Percentiles rank a stretch among this genome's conserved stretches.
Conservation (phyloP, 2,888 invertebrate species). For the Stenurella melanura region DNA sequence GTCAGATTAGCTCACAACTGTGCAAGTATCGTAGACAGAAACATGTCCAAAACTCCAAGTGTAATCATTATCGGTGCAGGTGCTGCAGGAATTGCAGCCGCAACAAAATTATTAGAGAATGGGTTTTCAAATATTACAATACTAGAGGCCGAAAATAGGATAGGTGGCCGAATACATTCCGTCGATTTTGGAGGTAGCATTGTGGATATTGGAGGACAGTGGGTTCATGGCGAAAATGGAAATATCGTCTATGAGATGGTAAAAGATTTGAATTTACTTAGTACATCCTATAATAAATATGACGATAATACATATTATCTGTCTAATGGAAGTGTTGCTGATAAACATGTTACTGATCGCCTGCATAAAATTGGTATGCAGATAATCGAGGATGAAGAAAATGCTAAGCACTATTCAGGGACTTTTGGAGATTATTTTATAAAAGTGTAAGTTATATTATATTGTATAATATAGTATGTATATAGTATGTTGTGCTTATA, state of each 20-base stretch:
- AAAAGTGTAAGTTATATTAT: constrained; percentile 60
- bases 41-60: constrained; percentile 57
- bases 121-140: constrained; percentile 74
- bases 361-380: constrained; percentile 60
- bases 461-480: neutral
- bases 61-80: constrained; percentile 78
- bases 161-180: constrained; percentile 69
- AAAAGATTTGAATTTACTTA: constrained; percentile 64
- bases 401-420: constrained; percentile 54
- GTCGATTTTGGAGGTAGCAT: constrained; percentile 60
- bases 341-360: constrained; percentile 63
- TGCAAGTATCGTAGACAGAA: constrained; percentile 1
- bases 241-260: constrained; percentile 70
- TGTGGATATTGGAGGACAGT: constrained; percentile 70
- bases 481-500: no score
- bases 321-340: constrained; percentile 62
- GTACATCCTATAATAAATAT: constrained; percentile 71
- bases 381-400: constrained; percentile 61
- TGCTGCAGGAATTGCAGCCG: constrained; percentile 77
- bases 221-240: constrained; percentile 71
- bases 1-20: neutral
- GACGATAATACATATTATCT: constrained; percentile 64
- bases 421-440: constrained; percentile 68
- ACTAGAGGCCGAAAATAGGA: constrained; percentile 70
- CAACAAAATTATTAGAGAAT: constrained; percentile 72